A percentile compares a stretch with the other conserved stretches of the same genome.
These are phyloP conservation scores for Campoplex capitator DNA, from an alignment of 2,888 invertebrate genomes.

Conservation along the genomic window DNA sequence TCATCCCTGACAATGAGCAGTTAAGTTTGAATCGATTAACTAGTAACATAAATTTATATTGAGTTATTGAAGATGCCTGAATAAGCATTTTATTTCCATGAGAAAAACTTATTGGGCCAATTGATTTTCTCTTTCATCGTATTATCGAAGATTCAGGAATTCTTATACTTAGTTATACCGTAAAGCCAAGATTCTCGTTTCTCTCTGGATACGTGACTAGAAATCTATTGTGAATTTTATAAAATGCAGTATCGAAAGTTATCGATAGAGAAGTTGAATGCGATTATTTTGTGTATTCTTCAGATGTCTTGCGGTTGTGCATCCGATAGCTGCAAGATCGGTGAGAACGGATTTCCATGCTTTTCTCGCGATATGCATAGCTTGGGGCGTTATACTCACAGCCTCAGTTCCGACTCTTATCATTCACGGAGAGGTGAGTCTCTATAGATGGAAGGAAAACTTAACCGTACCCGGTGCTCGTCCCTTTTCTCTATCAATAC, in stretches of 20 bases:
- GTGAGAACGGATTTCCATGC: conserved; percentile 94
- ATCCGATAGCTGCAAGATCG: conserved; percentile 95
- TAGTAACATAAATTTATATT: neutral
- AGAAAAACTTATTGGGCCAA: neutral
- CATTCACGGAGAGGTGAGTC: conserved; percentile 91
- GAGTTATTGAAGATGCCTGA: neutral
- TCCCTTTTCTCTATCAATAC: conserved; percentile 19
- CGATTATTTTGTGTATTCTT: conserved; percentile 75
- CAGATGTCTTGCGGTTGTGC: conserved; percentile 95
- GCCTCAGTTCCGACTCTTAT: conserved; percentile 92
- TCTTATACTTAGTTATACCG: neutral
- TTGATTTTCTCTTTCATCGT: neutral
- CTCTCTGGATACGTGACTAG: neutral
- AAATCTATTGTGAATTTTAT: conserved; percentile 9
- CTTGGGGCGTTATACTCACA: conserved; percentile 93
- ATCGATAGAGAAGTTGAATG: neutral
- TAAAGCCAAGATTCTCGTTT: neutral
- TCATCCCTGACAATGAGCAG: no score
- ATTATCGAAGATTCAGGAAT: neutral
- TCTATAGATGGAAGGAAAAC: conserved; percentile 79
- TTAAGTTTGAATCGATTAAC: neutral
- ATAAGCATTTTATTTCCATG: neutral
- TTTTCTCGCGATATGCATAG: conserved; percentile 90
- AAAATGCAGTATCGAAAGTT: conserved; percentile 8
- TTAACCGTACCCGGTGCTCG: conserved; percentile 46